Percentiles rank a stretch among this genome's conserved stretches.
phyloP scores from a whole-genome alignment of 2,113 vertebrate genomes.

The Phylloscopus trochiloides region DNA sequence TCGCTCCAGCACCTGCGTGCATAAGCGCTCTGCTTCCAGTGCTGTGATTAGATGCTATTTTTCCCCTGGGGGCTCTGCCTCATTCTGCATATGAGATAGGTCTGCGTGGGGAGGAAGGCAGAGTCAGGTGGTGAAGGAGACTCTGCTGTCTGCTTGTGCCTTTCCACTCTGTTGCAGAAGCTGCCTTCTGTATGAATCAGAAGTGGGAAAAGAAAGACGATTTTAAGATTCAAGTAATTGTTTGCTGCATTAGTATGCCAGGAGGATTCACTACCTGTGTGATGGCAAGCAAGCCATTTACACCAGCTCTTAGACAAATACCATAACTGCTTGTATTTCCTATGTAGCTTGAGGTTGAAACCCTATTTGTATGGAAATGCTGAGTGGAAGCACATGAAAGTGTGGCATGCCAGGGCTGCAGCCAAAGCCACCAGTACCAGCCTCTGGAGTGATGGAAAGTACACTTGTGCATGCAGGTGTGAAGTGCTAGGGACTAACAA shows the following conservation, averaged over 20 bases:
- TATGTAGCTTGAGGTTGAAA: background rate
- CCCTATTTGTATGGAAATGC: background rate
- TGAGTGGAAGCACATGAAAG: background rate
- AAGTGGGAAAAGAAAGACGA: background rate
- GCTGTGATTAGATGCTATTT: slow-evolving; percentile 48
- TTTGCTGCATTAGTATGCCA: background rate
- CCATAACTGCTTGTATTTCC: background rate
- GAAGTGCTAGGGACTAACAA: background rate
- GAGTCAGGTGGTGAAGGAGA: background rate
- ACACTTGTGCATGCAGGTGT: accelerated
- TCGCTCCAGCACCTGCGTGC: background rate
- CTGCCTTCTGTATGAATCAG: slow-evolving; percentile 24
- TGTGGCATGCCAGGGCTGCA: background rate
- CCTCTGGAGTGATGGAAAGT: background rate
- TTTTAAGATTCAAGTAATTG: background rate
- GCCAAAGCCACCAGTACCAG: background rate
- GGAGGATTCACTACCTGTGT: background rate
- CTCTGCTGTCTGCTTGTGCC: background rate
- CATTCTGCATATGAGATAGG: background rate
- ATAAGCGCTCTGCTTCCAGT: background rate
- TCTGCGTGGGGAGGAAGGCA: slow-evolving; percentile 11
- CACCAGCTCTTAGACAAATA: background rate
- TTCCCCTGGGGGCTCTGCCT: slow-evolving; percentile 23
- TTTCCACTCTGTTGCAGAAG: background rate
- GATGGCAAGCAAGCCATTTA: background rate